Evolutionary conservation across 2,797 vertebrate genomes (phyloP), one percentile per base, ranked within the genome.

Genomic region (Crenuchus spilurus): DNA sequence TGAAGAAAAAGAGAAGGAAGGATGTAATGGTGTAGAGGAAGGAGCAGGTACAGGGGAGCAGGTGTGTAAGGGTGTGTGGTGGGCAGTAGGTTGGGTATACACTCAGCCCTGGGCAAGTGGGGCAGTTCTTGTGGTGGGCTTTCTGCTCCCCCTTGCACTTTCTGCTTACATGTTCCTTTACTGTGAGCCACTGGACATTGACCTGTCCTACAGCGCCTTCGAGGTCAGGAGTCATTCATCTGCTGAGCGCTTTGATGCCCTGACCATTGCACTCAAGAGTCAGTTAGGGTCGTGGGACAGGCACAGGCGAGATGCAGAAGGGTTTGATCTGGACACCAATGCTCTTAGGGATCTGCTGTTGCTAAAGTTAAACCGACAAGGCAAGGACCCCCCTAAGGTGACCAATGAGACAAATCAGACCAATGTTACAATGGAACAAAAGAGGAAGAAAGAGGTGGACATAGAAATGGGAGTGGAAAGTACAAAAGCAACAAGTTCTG

Each of bases 161-260:
- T 96, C 95, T 4, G 85, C 90, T 54, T 90, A 94, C 84, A 99
- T 99, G 97, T 96, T 98, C 82, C 89, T 98, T 70, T 94, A 92
- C 88, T 98, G 95, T 87, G 96, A 96, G 0, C 92, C 95, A 0
- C 91, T 99, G 91, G 97, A 99, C 81, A 98, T 99, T 1, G 97
- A 99, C 88, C 96, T 99, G 79, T 99, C 97, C 72, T 99, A 99
- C 92, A 97, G 96, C 0, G 97, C 97, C 72, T 99, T 99, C 0
- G 97, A 99, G 91, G 97, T 99, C 71, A 96, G 96, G 80, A 97
- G 98, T 87, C 97, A 99, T 18, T 94, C 96, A 84, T 98, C 97
- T 1, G 96, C 97, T 0, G 94, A 96, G 88, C 95, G 95, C 37
- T 99, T 99, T 0, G 97, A 99, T 0, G 94, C 97, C 0, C 95